Percentiles rank a stretch among this genome's conserved stretches.
Conservation (phyloP, 2,113 vertebrate species). For the Gavia stellata region DNA sequence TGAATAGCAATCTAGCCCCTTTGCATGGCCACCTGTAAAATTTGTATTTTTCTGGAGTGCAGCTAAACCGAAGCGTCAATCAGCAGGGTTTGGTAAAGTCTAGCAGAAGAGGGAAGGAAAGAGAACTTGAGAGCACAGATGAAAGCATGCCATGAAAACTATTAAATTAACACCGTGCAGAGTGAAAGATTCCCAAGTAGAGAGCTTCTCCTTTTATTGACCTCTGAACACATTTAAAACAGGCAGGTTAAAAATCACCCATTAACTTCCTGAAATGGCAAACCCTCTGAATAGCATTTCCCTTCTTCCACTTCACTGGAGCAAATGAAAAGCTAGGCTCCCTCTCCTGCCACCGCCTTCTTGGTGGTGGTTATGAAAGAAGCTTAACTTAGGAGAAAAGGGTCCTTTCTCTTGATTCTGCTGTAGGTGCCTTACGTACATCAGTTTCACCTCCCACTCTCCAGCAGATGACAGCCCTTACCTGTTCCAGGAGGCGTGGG, state of each 20-base stretch:
- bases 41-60: background rate
- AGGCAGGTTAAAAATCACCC: background rate
- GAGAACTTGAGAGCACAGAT: background rate
- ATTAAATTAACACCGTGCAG: background rate
- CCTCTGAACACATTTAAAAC: background rate
- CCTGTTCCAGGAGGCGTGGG: background rate
- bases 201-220: background rate
- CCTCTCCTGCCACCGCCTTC: background rate
- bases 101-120: background rate
- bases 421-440: rapidly evolving
- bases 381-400: background rate
- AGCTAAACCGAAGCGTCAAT: background rate
- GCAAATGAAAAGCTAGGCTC: background rate
- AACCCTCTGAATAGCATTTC: background rate
- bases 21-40: background rate
- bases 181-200: background rate
- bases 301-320: background rate
- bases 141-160: background rate
- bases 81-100: background rate
- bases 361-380: background rate
- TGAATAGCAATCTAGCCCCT: background rate
- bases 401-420: background rate
- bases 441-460: background rate
- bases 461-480: background rate
- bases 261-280: background rate